Evolutionary conservation across 2,888 invertebrate genomes (phyloP).

Genomic region (Agriopis aurantiaria): DNA sequence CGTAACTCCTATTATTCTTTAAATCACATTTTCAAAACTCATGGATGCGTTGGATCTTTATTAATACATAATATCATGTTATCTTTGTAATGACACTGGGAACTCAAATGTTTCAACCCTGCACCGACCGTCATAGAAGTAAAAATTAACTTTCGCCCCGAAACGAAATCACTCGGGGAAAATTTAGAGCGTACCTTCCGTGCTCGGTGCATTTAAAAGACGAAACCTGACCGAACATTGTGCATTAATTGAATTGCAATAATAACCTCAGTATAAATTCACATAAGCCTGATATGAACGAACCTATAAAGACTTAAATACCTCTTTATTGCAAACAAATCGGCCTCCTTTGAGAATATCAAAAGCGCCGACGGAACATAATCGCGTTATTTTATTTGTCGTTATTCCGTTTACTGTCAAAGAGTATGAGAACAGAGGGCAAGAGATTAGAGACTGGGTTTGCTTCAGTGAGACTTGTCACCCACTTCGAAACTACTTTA

Average conservation of each 20-base stretch:
- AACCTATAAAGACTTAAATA: conserved; percentile 67
- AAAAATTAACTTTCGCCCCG: background rate
- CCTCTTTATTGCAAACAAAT: conserved; percentile 85
- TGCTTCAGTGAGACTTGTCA: conserved; percentile 45
- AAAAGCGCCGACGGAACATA: conserved; percentile 73
- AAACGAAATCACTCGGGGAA: conserved; percentile 13
- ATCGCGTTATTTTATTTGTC: conserved; percentile 76
- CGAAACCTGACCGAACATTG: conserved; percentile 74
- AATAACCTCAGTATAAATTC: conserved; percentile 81
- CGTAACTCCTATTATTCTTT: too few species aligned
- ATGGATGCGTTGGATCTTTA: too few species aligned
- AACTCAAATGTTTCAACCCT: background rate
- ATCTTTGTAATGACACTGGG: too few species aligned
- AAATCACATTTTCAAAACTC: too few species aligned
- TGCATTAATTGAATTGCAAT: conserved; percentile 84
- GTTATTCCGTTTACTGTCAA: conserved; percentile 65
- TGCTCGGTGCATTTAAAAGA: conserved; percentile 52
- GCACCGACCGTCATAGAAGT: background rate
- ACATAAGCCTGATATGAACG: conserved; percentile 71
- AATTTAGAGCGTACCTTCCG: conserved; percentile 46
- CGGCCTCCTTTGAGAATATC: conserved; percentile 80
- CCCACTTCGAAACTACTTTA: conserved; percentile 1
- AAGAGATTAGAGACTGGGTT: conserved; percentile 36
- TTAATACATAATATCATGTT: too few species aligned
- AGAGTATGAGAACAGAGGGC: conserved; percentile 56